phyloP scores from a whole-genome alignment of 2,113 vertebrate genomes.

The Parotia lawesii region DNA sequence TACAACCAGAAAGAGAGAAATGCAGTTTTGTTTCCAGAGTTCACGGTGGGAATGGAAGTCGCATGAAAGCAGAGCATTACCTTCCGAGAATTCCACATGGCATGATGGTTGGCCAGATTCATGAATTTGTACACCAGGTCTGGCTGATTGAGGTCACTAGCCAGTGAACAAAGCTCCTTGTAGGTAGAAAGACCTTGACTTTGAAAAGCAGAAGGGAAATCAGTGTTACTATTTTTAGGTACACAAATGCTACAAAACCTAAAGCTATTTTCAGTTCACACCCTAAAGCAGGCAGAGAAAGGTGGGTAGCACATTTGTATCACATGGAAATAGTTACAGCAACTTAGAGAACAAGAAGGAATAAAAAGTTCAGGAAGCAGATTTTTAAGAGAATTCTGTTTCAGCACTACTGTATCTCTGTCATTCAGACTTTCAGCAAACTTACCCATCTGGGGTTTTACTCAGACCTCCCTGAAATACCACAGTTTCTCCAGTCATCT shows the following conservation, averaged over 20 bases:
- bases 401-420: neutral
- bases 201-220: constrained; percentile 53
- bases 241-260: neutral
- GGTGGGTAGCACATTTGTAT: neutral
- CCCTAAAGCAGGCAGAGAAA: neutral
- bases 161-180: constrained; percentile 95
- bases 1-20: neutral
- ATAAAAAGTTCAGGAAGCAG: neutral
- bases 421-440: neutral
- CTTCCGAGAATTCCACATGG: constrained; percentile 99
- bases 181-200: constrained; percentile 95
- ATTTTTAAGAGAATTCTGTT: neutral
- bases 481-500: constrained; percentile 90
- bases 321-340: neutral
- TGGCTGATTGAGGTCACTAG: constrained; percentile 96
- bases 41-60: neutral
- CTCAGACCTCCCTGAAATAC: constrained; percentile 93
- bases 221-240: neutral
- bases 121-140: constrained; percentile 98
- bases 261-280: neutral
- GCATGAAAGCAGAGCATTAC: constrained; percentile 64
- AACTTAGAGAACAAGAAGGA: neutral
- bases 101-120: constrained; percentile 98
- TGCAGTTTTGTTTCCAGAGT: neutral
- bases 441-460: constrained; percentile 95